Conservation (phyloP, 2,797 vertebrate species). For the Pteropus rufus region DNA sequence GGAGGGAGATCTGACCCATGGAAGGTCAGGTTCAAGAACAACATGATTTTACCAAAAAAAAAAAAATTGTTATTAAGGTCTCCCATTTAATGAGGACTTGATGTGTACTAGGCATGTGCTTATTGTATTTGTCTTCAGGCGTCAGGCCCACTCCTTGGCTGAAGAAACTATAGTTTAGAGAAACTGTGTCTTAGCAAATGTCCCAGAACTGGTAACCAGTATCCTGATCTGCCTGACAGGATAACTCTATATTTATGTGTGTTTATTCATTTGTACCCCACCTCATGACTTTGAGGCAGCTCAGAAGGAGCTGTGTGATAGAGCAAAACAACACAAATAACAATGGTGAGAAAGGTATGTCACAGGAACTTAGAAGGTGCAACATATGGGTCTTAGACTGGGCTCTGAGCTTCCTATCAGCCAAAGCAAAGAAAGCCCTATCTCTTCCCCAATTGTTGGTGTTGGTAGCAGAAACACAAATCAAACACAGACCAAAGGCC, state of each 20-base stretch:
- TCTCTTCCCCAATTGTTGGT: background rate
- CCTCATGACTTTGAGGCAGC: background rate
- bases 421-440: conserved; percentile 1
- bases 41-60: background rate
- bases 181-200: conserved; percentile 39
- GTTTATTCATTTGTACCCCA: conserved; percentile 25
- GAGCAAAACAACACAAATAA: background rate
- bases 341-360: background rate
- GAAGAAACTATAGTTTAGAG: conserved; percentile 27
- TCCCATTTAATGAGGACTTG: background rate
- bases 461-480: background rate
- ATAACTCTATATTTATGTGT: background rate
- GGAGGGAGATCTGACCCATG: background rate
- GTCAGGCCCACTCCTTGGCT: background rate
- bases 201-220: background rate
- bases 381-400: background rate
- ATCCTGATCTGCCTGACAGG: conserved; percentile 1
- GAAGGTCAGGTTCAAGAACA: background rate
- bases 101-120: background rate
- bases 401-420: background rate
- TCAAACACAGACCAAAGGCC: conserved; percentile 5
- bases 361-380: background rate
- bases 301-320: background rate
- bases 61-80: background rate
- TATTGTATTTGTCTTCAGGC: background rate